These are phyloP conservation scores for Merodon equestris DNA, from an alignment of 2,888 invertebrate genomes.

Conservation along the genomic window DNA sequence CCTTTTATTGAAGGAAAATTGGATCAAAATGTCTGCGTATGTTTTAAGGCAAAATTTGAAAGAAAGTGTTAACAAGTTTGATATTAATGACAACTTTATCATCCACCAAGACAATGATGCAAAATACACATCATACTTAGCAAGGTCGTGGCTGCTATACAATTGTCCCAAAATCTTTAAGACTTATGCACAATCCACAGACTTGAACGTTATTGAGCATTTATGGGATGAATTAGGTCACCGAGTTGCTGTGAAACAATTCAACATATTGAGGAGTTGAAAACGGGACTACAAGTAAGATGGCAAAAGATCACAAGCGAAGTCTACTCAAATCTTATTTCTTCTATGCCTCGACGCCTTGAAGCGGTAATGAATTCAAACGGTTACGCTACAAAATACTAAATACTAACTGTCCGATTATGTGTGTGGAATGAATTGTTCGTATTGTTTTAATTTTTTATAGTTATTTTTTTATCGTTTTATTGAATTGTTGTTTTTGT, in stretches of 20 bases:
- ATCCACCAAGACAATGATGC: constrained; percentile 31
- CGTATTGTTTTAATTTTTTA: too few species aligned
- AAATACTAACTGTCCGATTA: background rate
- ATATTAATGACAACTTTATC: constrained; percentile 3
- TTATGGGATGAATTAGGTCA: background rate
- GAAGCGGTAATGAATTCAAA: background rate
- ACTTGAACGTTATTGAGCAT: constrained; percentile 9
- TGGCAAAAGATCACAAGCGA: background rate
- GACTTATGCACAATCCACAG: constrained; percentile 8
- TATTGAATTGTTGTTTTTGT: too few species aligned
- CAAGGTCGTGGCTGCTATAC: constrained; percentile 8
- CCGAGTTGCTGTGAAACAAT: background rate
- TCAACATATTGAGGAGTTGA: background rate
- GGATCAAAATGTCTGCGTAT: too few species aligned
- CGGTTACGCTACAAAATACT: background rate
- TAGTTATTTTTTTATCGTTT: too few species aligned
- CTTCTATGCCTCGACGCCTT: background rate
- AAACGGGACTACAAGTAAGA: background rate
- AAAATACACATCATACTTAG: constrained; percentile 19
- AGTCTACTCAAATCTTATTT: background rate
- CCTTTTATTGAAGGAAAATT: too few species aligned
- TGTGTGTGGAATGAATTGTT: too few species aligned
- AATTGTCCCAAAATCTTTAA: constrained; percentile 13
- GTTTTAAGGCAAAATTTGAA: background rate
- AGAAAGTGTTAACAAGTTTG: background rate